Conservation (phyloP, 2,888 invertebrate species). For the Rhingia campestris region DNA sequence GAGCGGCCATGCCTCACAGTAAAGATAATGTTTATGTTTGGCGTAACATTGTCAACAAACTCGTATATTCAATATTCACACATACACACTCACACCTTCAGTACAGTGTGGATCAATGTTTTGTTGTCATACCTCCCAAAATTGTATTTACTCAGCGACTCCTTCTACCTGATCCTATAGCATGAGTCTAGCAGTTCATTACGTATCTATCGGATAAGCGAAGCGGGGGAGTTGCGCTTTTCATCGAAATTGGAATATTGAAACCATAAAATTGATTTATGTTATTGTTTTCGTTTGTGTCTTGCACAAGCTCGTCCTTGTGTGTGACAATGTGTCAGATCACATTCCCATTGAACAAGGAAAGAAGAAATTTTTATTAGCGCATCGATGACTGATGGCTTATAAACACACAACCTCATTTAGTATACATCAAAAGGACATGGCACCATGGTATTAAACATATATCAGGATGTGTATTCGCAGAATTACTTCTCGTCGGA, state of each 20-base stretch:
- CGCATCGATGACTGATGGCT: constrained; percentile 59
- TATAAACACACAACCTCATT: constrained; percentile 28
- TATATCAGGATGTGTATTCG: constrained; percentile 6
- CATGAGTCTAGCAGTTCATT: constrained; percentile 44
- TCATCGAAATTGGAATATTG: constrained; percentile 70
- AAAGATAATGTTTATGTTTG: constrained; percentile 19
- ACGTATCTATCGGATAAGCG: constrained; percentile 6
- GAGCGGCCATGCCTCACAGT: background rate
- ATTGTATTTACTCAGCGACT: constrained; percentile 38
- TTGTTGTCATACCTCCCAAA: constrained; percentile 4
- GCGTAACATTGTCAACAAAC: constrained; percentile 64
- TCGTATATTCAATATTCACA: constrained; percentile 23
- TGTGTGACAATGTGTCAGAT: constrained; percentile 54
- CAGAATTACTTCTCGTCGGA: background rate
- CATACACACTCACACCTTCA: constrained; percentile 19
- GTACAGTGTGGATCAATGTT: background rate
- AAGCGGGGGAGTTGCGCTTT: constrained; percentile 25
- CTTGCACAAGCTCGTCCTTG: constrained; percentile 32
- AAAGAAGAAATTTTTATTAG: constrained; percentile 49
- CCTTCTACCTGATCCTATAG: background rate
- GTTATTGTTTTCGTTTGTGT: constrained; percentile 68
- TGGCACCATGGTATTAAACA: constrained; percentile 36
- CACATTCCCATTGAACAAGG: constrained; percentile 32
- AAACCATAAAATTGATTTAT: constrained; percentile 72
- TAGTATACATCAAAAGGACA: constrained; percentile 30